phyloP scores from a whole-genome alignment of 2,797 vertebrate genomes.

The Sibirionetta formosa region DNA sequence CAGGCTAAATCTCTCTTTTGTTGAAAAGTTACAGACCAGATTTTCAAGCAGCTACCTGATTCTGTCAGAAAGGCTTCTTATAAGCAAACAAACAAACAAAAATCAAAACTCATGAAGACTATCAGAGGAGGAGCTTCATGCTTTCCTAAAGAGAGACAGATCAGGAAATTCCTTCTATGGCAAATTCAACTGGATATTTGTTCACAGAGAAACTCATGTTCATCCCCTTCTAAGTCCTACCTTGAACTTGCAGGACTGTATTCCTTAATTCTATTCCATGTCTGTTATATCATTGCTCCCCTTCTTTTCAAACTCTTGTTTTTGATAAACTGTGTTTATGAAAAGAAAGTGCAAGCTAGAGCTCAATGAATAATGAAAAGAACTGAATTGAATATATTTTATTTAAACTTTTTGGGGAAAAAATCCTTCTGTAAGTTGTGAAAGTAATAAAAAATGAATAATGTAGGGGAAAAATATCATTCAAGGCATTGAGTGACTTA shows the following conservation, averaged over 20 bases:
- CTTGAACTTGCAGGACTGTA: background rate
- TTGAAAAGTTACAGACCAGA: background rate
- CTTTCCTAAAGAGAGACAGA: too few relatives aligned
- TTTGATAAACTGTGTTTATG: background rate
- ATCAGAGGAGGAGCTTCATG: too few relatives aligned
- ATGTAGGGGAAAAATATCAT: conserved; percentile 1
- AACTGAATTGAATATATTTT: conserved; percentile 20
- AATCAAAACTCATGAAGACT: background rate
- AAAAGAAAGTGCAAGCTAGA: background rate
- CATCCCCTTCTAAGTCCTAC: background rate
- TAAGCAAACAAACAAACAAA: background rate
- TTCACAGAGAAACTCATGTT: background rate
- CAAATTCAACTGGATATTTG: background rate
- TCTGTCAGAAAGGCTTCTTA: background rate
- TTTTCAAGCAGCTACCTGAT: background rate
- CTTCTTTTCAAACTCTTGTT: background rate
- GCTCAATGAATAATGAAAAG: background rate
- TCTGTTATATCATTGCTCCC: background rate
- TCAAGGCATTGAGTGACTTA: background rate
- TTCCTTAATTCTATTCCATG: background rate
- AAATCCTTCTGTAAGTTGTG: background rate
- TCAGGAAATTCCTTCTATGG: background rate
- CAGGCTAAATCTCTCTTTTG: background rate
- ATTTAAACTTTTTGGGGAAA: conserved; percentile 7
- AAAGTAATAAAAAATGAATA: conserved; percentile 54